Percentiles rank a stretch among this genome's conserved stretches.
These are phyloP conservation scores for Pluvialis apricaria DNA, from an alignment of 2,113 vertebrate species.

Conservation along the genomic window DNA sequence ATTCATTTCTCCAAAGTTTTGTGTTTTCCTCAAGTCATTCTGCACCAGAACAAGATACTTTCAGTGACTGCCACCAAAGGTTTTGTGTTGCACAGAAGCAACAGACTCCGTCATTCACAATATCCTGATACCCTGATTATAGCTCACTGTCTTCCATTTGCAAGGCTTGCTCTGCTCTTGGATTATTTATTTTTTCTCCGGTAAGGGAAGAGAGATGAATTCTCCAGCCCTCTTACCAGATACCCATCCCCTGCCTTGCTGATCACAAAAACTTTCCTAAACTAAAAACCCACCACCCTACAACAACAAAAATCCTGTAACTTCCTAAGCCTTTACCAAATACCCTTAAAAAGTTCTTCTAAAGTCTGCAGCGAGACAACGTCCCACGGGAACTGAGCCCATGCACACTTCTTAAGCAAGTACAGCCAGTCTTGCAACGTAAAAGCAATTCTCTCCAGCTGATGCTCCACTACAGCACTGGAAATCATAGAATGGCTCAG, in stretches of 20 bases:
- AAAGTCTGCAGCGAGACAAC: neutral
- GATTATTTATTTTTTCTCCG: neutral
- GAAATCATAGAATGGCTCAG: neutral
- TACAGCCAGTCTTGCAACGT: too few relatives aligned
- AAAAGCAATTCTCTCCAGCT: neutral
- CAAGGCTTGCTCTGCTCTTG: neutral
- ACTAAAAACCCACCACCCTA: fast-evolving
- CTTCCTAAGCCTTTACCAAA: neutral
- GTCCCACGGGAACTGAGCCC: neutral
- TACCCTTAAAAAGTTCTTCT: neutral
- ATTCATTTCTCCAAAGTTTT: neutral
- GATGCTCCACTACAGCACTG: neutral
- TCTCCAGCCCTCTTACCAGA: neutral
- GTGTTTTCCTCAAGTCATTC: neutral
- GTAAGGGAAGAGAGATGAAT: neutral
- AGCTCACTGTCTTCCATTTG: neutral
- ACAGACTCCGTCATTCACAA: neutral
- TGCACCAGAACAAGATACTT: neutral
- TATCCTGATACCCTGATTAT: neutral
- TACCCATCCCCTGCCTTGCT: neutral
- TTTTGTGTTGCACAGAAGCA: neutral
- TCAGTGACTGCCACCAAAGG: neutral
- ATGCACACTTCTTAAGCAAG: neutral
- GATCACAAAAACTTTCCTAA: neutral
- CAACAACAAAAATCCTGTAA: neutral